phyloP scores from a whole-genome alignment of 2,888 invertebrate species.

The Peribatodes rhomboidaria region DNA sequence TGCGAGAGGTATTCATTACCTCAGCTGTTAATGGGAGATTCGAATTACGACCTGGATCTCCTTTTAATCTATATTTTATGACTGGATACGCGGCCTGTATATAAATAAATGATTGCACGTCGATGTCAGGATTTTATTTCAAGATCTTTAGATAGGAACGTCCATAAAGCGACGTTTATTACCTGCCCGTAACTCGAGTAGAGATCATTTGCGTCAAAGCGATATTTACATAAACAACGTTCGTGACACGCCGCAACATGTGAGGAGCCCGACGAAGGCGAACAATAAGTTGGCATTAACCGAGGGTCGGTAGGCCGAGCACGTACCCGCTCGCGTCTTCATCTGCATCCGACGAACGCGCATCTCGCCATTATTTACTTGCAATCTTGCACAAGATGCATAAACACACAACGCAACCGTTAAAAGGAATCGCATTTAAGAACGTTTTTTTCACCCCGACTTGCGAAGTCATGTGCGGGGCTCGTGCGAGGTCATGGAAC shows the following conservation, averaged over 20 bases:
- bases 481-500: slow-evolving; percentile 68
- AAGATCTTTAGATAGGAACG: slow-evolving; percentile 34
- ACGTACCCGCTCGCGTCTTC: slow-evolving; percentile 62
- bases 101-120: slow-evolving; percentile 34
- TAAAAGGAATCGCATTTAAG: slow-evolving; percentile 31
- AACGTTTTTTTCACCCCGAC: slow-evolving; percentile 31
- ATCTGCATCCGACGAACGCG: slow-evolving; percentile 56
- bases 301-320: slow-evolving; percentile 55
- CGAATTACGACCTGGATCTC: slow-evolving; percentile 9
- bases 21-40: not conserved
- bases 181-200: slow-evolving; percentile 51
- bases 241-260: slow-evolving; percentile 57
- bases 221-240: slow-evolving; percentile 65
- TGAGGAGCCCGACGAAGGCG: slow-evolving; percentile 40
- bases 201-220: slow-evolving; percentile 59
- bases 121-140: slow-evolving; percentile 44
- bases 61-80: slow-evolving; percentile 23
- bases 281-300: slow-evolving; percentile 63
- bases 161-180: slow-evolving; percentile 49
- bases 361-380: slow-evolving; percentile 53
- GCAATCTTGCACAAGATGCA: slow-evolving; percentile 46
- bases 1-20: not conserved
- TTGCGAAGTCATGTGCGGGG: slow-evolving; percentile 59
- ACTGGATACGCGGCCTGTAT: slow-evolving; percentile 17
- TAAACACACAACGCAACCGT: slow-evolving; percentile 44